Evolutionary conservation across 2,888 invertebrate genomes (phyloP), one percentile per base, ranked within the genome.

Genomic region (Phalangium opilio): DNA sequence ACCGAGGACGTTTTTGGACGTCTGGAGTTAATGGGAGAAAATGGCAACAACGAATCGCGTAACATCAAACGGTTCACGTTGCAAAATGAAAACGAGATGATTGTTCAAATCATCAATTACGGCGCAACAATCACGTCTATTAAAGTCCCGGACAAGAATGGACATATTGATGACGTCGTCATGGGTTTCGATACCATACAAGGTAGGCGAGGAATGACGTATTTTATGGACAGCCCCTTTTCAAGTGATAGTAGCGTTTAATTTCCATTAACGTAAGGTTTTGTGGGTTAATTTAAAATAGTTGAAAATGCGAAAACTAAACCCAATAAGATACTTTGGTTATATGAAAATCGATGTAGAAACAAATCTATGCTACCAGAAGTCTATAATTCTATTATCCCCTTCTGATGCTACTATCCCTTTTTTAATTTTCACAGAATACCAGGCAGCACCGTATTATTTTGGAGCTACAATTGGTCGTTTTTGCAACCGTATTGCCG

Each of bases 391-490:
- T n/a, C n/a, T n/a, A n/a, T n/a, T n/a, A n/a, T n/a, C n/a, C n/a
- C n/a, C n/a, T n/a, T n/a, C n/a, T n/a, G n/a, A n/a, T n/a, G n/a
- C n/a, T n/a, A n/a, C n/a, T n/a, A n/a, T n/a, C n/a, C n/a, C 58
- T 10, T 67, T 65, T 54, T 57, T 61, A 39, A 55, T 34, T 34
- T 34, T 34, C n/a, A 34, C 34, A 34, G 34, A n/a, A 12, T 34
- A 34, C 34, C 34, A 34, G n/a, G n/a, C 54, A 19, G n/a, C 58
- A 62, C 40, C 46, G 50, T 61, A 81, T 0, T 90, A 89, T 63
- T 83, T 91, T 61, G 93, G 93, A 4, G 80, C 83, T 0, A 79
- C 85, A 0, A 73, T 91, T 48, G 93, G 93, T 1, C 74, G 91
- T 42, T 83, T 83, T 19, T 85, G 84, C 2, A 91, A 90, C 67